Evolutionary conservation across 2,888 invertebrate species (phyloP), one percentile per base, ranked within the genome.

Genomic region (Urechis unicinctus): DNA sequence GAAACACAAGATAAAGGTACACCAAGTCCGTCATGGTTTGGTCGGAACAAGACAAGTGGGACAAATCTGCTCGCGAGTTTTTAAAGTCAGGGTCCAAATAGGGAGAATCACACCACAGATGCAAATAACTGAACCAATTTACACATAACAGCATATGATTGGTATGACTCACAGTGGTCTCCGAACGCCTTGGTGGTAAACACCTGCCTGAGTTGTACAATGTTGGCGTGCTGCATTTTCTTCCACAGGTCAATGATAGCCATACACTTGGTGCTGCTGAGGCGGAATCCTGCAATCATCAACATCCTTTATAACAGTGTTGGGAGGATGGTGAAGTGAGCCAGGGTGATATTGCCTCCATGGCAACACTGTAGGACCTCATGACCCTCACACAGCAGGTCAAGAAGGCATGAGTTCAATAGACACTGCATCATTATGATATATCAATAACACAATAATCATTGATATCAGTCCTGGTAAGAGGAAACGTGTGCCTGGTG

Each of bases 101-200:
- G n/a, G n/a, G n/a, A n/a, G n/a, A n/a, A n/a, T n/a, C n/a, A n/a
- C n/a, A n/a, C n/a, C n/a, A n/a, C n/a, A n/a, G n/a, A n/a, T n/a
- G n/a, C n/a, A n/a, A n/a, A n/a, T n/a, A n/a, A n/a, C n/a, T n/a
- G n/a, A n/a, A n/a, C n/a, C n/a, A n/a, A n/a, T n/a, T n/a, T 36
- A 17, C 9, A 36, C 9, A 36, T 9, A 17, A 36, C 9, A 36
- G 36, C 9, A 17, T 9, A 36, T 9, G 36, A 17, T 9, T 13
- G 3, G 17, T 21, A 17, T 1, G 36, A 68, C 74, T 71, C 63
- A 75, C 75, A 75, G 60, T 73, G 74, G 81, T 97, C 97, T 68
- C 91, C 91, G 80, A 97, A 98, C 48, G 89, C 89, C 81, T 93
- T 91, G 43, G 96, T 95, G 41, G 91, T 88, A 80, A 96, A 94